These are phyloP conservation scores for Eubasilissa regina DNA, from an alignment of 1,140 invertebrate genomes.

Conservation along the genomic window DNA sequence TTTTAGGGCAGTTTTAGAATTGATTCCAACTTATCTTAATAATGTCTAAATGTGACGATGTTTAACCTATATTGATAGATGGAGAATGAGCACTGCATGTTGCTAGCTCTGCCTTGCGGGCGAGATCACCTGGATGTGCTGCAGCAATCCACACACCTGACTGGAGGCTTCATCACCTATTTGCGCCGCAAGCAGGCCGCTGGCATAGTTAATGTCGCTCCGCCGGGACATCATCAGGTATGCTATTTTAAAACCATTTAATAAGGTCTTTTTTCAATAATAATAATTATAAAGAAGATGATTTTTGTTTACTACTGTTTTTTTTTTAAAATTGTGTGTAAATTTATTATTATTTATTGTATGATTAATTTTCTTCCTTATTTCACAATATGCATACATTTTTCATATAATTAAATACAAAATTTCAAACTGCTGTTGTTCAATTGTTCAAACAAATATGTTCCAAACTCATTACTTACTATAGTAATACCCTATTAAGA, in stretches of 20 bases:
- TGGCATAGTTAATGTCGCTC: conserved; percentile 96
- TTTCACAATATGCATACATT: too few relatives aligned
- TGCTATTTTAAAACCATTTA: conserved; percentile 23
- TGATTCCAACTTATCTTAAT: neutral
- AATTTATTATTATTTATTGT: neutral
- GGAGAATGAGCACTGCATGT: conserved; percentile 95
- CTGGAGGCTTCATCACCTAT: conserved; percentile 95
- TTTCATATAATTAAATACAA: too few relatives aligned
- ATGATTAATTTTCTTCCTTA: neutral
- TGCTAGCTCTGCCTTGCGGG: conserved; percentile 95
- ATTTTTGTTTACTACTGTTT: too few relatives aligned
- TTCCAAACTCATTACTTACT: too few relatives aligned
- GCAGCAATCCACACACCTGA: conserved; percentile 92
- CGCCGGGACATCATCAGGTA: conserved; percentile 87
- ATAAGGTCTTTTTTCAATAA: neutral
- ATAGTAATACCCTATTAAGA: too few relatives aligned
- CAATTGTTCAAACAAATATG: too few relatives aligned
- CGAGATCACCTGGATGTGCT: conserved; percentile 93
- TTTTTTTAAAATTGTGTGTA: neutral
- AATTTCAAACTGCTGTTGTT: too few relatives aligned
- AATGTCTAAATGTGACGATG: neutral
- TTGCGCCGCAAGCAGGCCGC: conserved; percentile 96
- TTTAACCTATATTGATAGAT: conserved; percentile 75
- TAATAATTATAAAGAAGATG: neutral
- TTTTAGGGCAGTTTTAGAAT: neutral